Conservation (phyloP, 1,140 invertebrate species). For the Neodiprion lecontei region DNA sequence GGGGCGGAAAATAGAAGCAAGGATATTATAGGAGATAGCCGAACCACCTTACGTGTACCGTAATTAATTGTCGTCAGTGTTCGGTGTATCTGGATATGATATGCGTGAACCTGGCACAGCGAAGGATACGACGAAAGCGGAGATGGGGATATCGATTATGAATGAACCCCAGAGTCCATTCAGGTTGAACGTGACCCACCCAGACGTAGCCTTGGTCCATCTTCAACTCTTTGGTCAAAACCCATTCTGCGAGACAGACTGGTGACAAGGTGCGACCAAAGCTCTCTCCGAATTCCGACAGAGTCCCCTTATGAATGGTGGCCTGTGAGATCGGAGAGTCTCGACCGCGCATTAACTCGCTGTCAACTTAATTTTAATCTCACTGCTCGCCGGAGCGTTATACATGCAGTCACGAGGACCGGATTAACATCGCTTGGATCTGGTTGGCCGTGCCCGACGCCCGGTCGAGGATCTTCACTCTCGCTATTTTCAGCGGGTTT, state of each 20-base stretch:
- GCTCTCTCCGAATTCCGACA: neutral
- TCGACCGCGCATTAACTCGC: constrained; percentile 29
- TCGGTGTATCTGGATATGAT: no score
- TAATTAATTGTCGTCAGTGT: no score
- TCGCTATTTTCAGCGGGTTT: constrained; percentile 52
- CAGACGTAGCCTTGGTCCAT: constrained; percentile 38
- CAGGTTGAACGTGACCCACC: constrained; percentile 49
- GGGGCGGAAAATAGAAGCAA: neutral
- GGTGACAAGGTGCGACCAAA: neutral
- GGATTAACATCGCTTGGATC: constrained; percentile 39
- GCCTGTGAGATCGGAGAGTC: constrained; percentile 15
- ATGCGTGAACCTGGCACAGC: constrained; percentile 25
- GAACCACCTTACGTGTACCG: no score
- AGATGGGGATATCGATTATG: constrained; percentile 46
- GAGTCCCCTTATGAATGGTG: neutral
- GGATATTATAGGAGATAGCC: neutral
- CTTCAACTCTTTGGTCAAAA: constrained; percentile 38
- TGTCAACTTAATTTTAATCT: constrained; percentile 19
- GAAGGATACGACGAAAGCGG: constrained; percentile 11
- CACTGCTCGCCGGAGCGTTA: constrained; percentile 15
- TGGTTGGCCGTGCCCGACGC: constrained; percentile 13
- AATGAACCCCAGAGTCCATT: constrained; percentile 50
- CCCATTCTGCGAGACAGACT: constrained; percentile 38
- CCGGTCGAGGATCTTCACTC: constrained; percentile 8
- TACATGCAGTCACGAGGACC: constrained; percentile 17